These are phyloP conservation scores for Phycodurus eques DNA, from an alignment of 2,113 vertebrate species.

Conservation along the genomic window DNA sequence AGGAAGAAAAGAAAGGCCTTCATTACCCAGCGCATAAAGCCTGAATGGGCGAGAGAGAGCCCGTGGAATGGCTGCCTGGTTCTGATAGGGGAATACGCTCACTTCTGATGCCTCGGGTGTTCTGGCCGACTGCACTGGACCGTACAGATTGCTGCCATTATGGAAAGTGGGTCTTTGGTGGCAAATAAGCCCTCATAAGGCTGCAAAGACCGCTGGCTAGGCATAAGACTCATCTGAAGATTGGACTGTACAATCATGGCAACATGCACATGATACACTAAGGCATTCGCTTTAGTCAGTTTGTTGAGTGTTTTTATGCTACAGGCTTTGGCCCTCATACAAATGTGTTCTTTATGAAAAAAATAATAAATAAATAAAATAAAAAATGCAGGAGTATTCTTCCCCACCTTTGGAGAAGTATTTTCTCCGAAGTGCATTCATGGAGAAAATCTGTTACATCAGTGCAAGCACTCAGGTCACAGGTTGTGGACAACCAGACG, in stretches of 20 bases:
- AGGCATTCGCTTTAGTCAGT: conserved; percentile 35
- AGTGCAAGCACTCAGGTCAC: not conserved
- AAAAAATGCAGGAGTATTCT: too few species aligned
- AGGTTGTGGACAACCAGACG: not conserved
- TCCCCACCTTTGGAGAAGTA: not conserved
- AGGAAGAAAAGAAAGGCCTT: conserved; percentile 57
- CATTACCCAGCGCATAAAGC: conserved; percentile 57
- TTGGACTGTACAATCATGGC: conserved; percentile 27
- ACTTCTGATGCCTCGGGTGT: conserved; percentile 65
- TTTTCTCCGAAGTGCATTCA: not conserved
- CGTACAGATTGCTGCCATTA: conserved; percentile 68
- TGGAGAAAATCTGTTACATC: not conserved
- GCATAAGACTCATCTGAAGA: conserved; percentile 35
- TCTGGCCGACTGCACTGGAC: conserved; percentile 65
- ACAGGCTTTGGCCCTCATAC: conserved; percentile 14
- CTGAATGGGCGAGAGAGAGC: conserved; percentile 54
- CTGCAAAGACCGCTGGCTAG: conserved; percentile 23
- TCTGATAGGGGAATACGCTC: conserved; percentile 60
- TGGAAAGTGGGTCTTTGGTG: conserved; percentile 57
- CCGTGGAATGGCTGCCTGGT: conserved; percentile 58
- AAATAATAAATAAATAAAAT: too few species aligned
- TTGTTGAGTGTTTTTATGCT: conserved; percentile 39
- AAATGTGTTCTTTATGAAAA: not conserved
- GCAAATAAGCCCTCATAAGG: conserved; percentile 52
- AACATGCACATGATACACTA: conserved; percentile 47